Percentiles rank a stretch among this genome's conserved stretches.
Evolutionary conservation across 2,888 invertebrate species (phyloP).

Genomic region (Patella ulyssiponensis): DNA sequence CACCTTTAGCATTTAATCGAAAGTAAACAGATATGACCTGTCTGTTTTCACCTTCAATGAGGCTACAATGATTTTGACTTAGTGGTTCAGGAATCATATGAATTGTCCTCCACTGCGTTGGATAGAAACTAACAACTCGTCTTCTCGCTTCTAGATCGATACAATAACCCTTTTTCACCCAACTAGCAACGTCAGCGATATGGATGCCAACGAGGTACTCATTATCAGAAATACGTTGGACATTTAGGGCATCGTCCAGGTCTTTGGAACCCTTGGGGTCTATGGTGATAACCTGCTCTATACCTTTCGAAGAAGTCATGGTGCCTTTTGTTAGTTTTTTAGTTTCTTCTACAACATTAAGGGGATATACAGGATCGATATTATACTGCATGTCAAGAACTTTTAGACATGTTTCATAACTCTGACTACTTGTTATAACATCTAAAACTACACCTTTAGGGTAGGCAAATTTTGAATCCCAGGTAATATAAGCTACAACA

Average conservation of each 20-base stretch:
- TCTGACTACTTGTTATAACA: slow-evolving; percentile 34
- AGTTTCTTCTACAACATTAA: neutral
- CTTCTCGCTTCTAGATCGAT: slow-evolving; percentile 43
- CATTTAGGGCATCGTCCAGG: slow-evolving; percentile 46
- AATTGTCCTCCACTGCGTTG: slow-evolving; percentile 24
- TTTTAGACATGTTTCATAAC: slow-evolving; percentile 22
- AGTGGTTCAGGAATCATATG: slow-evolving; percentile 47
- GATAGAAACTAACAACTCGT: slow-evolving; percentile 41
- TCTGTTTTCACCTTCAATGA: slow-evolving; percentile 36
- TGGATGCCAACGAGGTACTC: slow-evolving; percentile 41
- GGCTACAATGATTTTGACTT: slow-evolving; percentile 34
- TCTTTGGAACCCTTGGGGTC: slow-evolving; percentile 43
- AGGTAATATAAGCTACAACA: slow-evolving; percentile 45
- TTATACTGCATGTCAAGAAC: slow-evolving; percentile 27
- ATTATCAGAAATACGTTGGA: slow-evolving; percentile 22
- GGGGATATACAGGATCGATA: neutral
- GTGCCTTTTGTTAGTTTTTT: neutral
- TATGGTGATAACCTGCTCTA: slow-evolving; percentile 42
- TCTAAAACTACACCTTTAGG: slow-evolving; percentile 49
- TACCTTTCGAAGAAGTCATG: neutral
- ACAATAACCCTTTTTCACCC: slow-evolving; percentile 35
- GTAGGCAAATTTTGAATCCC: slow-evolving; percentile 43
- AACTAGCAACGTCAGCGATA: slow-evolving; percentile 47
- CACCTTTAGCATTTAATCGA: slow-evolving; percentile 19
- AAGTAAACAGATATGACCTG: slow-evolving; percentile 42